phyloP scores from a whole-genome alignment of 1,140 invertebrate genomes.

The Drosophila simulans region DNA sequence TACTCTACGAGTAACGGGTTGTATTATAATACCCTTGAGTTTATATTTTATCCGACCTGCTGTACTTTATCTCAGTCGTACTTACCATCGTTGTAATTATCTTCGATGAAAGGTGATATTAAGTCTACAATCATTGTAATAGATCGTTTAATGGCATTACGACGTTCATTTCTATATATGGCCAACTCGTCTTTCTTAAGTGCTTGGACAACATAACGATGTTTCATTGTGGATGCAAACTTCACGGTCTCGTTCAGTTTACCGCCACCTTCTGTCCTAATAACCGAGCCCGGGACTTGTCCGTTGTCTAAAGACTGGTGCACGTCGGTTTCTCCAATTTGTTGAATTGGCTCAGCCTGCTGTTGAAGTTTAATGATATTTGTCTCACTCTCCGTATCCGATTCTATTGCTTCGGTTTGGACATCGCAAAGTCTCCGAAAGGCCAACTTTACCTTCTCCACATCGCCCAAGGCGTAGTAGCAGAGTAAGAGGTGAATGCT shows the following conservation, averaged over 20 bases:
- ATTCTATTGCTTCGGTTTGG: conserved; percentile 92
- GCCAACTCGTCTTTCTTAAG: conserved; percentile 93
- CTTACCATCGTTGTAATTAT: conserved; percentile 89
- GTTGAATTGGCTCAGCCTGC: conserved; percentile 57
- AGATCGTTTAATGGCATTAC: conserved; percentile 92
- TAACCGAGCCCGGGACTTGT: conserved; percentile 34
- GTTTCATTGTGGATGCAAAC: conserved; percentile 47
- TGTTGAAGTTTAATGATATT: conserved; percentile 75
- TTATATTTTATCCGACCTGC: too few species aligned
- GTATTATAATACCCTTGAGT: too few species aligned
- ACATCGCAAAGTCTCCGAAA: conserved; percentile 96
- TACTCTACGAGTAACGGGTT: too few species aligned
- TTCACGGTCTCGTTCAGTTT: conserved; percentile 34
- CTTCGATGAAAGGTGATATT: conserved; percentile 94
- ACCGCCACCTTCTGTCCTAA: conserved; percentile 46
- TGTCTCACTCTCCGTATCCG: conserved; percentile 89
- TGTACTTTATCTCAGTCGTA: background rate
- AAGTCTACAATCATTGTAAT: conserved; percentile 96
- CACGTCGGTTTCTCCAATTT: conserved; percentile 31
- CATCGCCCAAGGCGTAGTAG: conserved; percentile 96
- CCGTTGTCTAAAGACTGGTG: conserved; percentile 13
- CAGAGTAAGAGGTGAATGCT: conserved; percentile 97
- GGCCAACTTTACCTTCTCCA: conserved; percentile 96
- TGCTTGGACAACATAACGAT: conserved; percentile 88
- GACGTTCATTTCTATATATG: conserved; percentile 90